Percentiles rank a stretch among this genome's conserved stretches.
Conservation (phyloP, 2,888 invertebrate species). For the Nomada goodeniana region DNA sequence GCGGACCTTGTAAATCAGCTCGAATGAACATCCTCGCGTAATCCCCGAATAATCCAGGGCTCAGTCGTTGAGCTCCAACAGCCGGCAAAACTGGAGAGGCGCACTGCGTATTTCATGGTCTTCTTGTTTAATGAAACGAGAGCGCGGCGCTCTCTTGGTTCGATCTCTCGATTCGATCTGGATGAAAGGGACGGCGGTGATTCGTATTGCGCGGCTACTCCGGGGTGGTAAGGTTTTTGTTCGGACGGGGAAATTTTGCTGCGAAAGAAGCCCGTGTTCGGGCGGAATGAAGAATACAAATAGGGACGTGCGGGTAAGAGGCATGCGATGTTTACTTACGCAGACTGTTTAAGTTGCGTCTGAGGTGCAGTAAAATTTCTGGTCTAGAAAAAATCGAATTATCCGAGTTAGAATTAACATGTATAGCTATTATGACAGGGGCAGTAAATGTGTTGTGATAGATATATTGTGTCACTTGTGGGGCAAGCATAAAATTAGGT, state of each 20-base stretch:
- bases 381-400: no score
- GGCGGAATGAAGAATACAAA: neutral
- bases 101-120: slow-evolving; percentile 66
- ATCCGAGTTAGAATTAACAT: no score
- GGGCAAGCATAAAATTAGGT: no score
- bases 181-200: neutral
- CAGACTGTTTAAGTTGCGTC: no score
- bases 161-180: slow-evolving; percentile 34
- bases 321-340: no score
- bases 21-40: slow-evolving; percentile 81
- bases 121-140: slow-evolving; percentile 66
- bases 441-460: no score
- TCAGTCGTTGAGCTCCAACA: slow-evolving; percentile 76
- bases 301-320: no score
- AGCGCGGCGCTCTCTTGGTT: slow-evolving; percentile 17
- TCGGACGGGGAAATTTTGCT: no score
- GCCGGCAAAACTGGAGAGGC: slow-evolving; percentile 73
- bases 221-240: neutral
- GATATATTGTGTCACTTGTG: no score
- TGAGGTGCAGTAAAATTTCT: no score
- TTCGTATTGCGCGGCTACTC: neutral
- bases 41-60: slow-evolving; percentile 81
- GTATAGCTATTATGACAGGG: no score
- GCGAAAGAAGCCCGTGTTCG: no score
- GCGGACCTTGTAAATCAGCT: slow-evolving; percentile 80